Conservation (phyloP, 2,113 vertebrate genomes). For the Chamaetylas fuelleborni region DNA sequence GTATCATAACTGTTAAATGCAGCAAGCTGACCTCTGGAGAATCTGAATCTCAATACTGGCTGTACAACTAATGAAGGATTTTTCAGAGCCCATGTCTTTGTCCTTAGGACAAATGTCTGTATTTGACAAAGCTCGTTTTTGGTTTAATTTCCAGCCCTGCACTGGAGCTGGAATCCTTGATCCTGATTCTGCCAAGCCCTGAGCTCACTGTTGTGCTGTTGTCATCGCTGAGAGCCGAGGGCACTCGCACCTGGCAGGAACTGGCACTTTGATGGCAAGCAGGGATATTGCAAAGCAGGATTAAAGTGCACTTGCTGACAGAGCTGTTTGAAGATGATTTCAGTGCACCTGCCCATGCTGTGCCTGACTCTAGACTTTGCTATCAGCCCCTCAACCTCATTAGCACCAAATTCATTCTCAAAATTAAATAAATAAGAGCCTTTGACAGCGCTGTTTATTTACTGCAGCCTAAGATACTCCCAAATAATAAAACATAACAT, state of each 20-base stretch:
- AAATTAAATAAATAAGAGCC: constrained; percentile 30
- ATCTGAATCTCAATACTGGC: not conserved
- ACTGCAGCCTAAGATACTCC: not conserved
- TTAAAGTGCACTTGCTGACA: constrained; percentile 47
- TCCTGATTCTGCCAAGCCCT: not conserved
- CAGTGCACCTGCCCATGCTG: constrained; percentile 45
- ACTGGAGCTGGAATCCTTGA: not conserved
- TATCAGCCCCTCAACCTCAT: constrained; percentile 33
- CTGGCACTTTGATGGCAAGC: constrained; percentile 37
- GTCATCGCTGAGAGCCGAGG: not conserved
- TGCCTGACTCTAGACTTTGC: constrained; percentile 21
- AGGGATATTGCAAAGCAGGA: constrained; percentile 38
- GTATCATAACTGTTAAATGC: not conserved
- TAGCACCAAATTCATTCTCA: constrained; percentile 22
- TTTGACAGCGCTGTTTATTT: constrained; percentile 10
- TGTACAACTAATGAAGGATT: not conserved
- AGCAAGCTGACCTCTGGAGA: not conserved
- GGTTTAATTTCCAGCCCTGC: not conserved
- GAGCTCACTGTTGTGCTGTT: not conserved
- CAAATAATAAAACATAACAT: not conserved
- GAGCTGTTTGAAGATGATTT: constrained; percentile 49
- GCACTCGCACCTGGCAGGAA: constrained; percentile 49
- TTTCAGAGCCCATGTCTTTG: not conserved
- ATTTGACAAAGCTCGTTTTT: not conserved
- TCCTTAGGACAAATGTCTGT: not conserved